Evolutionary conservation across 1,140 invertebrate species (phyloP).

Genomic region (Latrodectus geometricus): DNA sequence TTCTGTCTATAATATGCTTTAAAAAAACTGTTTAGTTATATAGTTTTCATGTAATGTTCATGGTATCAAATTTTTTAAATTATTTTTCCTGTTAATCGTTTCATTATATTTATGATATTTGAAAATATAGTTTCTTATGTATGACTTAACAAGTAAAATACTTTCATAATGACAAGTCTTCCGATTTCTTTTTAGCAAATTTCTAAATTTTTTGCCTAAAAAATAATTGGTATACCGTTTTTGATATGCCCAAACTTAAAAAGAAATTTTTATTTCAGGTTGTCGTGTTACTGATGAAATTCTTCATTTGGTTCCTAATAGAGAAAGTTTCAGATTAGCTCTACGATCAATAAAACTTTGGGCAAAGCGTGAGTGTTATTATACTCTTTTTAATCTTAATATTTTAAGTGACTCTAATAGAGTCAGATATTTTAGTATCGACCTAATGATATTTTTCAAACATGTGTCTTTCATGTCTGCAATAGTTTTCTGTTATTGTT

Average conservation of each 20-base stretch:
- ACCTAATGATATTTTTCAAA: no score
- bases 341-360: slow-evolving; percentile 96
- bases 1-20: no score
- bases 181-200: not conserved
- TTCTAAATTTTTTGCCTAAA: not conserved
- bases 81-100: no score
- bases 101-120: no score
- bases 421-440: not conserved
- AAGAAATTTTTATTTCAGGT: slow-evolving; percentile 69
- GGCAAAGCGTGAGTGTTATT: slow-evolving; percentile 91
- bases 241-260: no score
- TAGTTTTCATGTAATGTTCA: no score
- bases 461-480: no score
- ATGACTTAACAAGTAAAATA: no score
- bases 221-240: not conserved
- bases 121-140: no score
- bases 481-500: no score
- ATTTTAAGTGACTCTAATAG: not conserved
- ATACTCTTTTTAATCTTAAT: not conserved
- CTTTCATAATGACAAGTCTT: not conserved
- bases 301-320: slow-evolving; percentile 92
- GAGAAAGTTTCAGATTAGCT: slow-evolving; percentile 92
- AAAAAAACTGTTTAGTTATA: no score
- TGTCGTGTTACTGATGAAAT: slow-evolving; percentile 99
- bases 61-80: no score